Percentiles rank a stretch among this genome's conserved stretches.
These are phyloP conservation scores for Allolobophora icterica DNA, from an alignment of 2,888 invertebrate genomes.

Conservation along the genomic window DNA sequence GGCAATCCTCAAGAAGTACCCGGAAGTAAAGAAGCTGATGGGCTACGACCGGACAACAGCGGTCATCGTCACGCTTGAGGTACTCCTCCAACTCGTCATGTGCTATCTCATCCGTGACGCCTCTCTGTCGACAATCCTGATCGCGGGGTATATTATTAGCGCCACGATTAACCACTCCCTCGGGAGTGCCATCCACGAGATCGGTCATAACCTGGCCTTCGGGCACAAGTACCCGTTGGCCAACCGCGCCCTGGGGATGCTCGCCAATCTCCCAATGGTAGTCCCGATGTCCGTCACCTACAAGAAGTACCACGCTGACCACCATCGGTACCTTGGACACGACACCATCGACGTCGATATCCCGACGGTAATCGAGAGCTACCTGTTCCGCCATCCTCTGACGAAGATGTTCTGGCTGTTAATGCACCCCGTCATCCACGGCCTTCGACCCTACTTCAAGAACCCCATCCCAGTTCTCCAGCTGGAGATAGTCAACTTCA, in stretches of 20 bases:
- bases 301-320: slow-evolving; percentile 65
- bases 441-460: slow-evolving; percentile 62
- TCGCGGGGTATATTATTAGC: slow-evolving; percentile 55
- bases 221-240: slow-evolving; percentile 59
- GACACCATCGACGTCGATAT: slow-evolving; percentile 64
- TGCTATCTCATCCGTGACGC: slow-evolving; percentile 52
- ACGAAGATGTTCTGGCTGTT: slow-evolving; percentile 63
- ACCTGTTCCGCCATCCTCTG: slow-evolving; percentile 59
- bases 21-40: slow-evolving; percentile 65
- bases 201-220: slow-evolving; percentile 64
- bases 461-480: slow-evolving; percentile 59
- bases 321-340: slow-evolving; percentile 63
- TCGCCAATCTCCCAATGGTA: slow-evolving; percentile 62
- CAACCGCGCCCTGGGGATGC: slow-evolving; percentile 60
- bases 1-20: slow-evolving; percentile 75
- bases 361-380: slow-evolving; percentile 61
- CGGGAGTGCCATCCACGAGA: slow-evolving; percentile 64
- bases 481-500: slow-evolving; percentile 60
- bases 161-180: slow-evolving; percentile 63
- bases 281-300: slow-evolving; percentile 64
- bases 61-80: slow-evolving; percentile 54
- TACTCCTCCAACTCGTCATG: slow-evolving; percentile 55
- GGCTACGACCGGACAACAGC: slow-evolving; percentile 61
- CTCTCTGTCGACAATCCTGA: slow-evolving; percentile 55
- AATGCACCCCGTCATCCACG: slow-evolving; percentile 61